Evolutionary conservation across 1,140 invertebrate genomes (phyloP).

Genomic region (Tetramorium simillimum): DNA sequence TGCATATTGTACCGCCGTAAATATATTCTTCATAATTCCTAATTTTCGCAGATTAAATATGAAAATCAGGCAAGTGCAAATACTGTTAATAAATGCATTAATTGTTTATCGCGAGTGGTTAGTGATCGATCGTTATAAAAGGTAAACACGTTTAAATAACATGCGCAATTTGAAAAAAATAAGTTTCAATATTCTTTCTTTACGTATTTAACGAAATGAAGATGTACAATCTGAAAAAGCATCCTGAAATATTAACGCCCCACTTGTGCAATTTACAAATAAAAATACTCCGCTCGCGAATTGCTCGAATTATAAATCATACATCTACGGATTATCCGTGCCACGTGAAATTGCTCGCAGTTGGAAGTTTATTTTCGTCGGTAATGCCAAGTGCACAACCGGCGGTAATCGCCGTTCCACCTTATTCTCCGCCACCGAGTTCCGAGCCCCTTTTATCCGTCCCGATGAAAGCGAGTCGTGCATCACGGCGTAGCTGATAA

Average conservation of each 20-base stretch:
- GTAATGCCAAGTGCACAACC: not conserved
- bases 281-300: not conserved
- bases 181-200: not conserved
- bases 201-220: not conserved
- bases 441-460: conserved; percentile 63
- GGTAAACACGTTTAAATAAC: not conserved
- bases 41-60: too few relatives aligned
- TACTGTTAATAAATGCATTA: not conserved
- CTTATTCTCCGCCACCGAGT: conserved; percentile 26
- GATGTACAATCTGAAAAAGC: not conserved
- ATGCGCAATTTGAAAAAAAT: not conserved
- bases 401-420: conserved; percentile 41
- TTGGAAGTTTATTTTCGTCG: conserved; percentile 12
- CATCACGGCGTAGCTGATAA: conserved; percentile 69
- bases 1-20: too few relatives aligned
- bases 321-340: not conserved
- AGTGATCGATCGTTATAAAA: not conserved
- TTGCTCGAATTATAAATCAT: not conserved
- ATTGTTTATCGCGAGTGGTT: not conserved
- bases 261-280: not conserved
- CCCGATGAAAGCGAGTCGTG: conserved; percentile 58
- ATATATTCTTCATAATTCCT: too few relatives aligned
- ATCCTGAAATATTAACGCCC: not conserved
- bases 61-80: too few relatives aligned
- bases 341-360: not conserved